phyloP scores from a whole-genome alignment of 2,888 invertebrate genomes.

The Acanthoscelides obtectus region DNA sequence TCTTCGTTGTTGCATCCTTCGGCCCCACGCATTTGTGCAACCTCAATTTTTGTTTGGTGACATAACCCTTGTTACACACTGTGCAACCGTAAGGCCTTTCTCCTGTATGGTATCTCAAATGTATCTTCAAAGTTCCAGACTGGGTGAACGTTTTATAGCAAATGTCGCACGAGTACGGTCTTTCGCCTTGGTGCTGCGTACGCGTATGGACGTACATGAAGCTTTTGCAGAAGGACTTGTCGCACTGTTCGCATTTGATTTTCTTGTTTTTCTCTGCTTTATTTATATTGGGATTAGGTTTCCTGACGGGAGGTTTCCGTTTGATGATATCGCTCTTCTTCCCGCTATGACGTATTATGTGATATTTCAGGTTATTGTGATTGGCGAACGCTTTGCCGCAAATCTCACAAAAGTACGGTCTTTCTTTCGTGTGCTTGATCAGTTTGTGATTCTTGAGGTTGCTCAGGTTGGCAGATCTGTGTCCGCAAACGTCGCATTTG shows the following conservation, averaged over 20 bases:
- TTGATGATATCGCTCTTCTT: background rate
- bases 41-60: slow-evolving; percentile 27
- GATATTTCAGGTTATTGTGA: slow-evolving; percentile 7
- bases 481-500: slow-evolving; percentile 23
- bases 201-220: slow-evolving; percentile 18
- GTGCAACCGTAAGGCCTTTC: slow-evolving; percentile 51
- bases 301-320: background rate
- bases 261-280: background rate
- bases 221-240: slow-evolving; percentile 38
- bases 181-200: slow-evolving; percentile 8
- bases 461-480: slow-evolving; percentile 31
- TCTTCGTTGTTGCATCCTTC: background rate
- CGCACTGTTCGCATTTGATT: slow-evolving; percentile 38
- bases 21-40: background rate
- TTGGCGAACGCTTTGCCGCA: slow-evolving; percentile 51
- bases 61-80: slow-evolving; percentile 31
- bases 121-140: slow-evolving; percentile 43
- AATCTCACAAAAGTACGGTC: slow-evolving; percentile 37
- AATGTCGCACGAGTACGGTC: slow-evolving; percentile 45
- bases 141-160: slow-evolving; percentile 53
- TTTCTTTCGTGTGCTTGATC: slow-evolving; percentile 30
- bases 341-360: background rate
- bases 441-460: slow-evolving; percentile 25
- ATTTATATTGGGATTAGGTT: background rate
- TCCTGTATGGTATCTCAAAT: slow-evolving; percentile 51